A percentile compares a stretch with the other conserved stretches of the same genome.
These are phyloP conservation scores for Pocillopora verrucosa DNA, from an alignment of 64 coral and sea anemone genomes.

Conservation along the genomic window DNA sequence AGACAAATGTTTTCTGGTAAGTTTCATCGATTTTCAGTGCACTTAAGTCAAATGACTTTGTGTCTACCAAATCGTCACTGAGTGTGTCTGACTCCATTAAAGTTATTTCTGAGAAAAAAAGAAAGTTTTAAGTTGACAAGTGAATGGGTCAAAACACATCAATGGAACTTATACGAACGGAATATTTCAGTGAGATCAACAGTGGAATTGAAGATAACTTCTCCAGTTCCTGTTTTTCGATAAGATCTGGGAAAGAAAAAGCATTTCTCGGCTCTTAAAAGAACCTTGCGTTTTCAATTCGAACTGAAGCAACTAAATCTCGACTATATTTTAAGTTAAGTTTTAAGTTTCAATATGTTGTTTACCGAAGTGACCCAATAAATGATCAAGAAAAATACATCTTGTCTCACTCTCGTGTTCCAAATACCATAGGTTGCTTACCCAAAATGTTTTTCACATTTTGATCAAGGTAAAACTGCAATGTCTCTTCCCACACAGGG, in stretches of 20 bases:
- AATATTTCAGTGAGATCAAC: neutral
- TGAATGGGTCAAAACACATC: neutral
- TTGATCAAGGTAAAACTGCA: slow-evolving; percentile 63
- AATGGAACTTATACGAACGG: neutral
- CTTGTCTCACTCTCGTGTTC: too few relatives aligned
- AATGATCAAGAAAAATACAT: too few relatives aligned
- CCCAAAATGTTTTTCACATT: slow-evolving; percentile 39
- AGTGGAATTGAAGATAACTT: too few relatives aligned
- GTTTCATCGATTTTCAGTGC: neutral
- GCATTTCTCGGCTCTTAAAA: too few relatives aligned
- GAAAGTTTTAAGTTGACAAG: neutral
- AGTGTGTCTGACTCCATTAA: too few relatives aligned
- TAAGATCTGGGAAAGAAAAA: too few relatives aligned
- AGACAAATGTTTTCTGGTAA: slow-evolving; percentile 39
- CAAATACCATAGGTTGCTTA: neutral
- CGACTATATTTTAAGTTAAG: too few relatives aligned
- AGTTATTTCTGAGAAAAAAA: neutral
- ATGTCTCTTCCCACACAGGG: slow-evolving; percentile 53
- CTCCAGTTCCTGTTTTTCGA: too few relatives aligned
- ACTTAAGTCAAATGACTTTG: slow-evolving; percentile 37
- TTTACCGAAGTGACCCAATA: too few relatives aligned
- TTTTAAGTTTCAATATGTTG: too few relatives aligned
- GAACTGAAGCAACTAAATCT: too few relatives aligned
- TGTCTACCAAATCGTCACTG: slow-evolving; percentile 41
- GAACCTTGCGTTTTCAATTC: too few relatives aligned